Percentiles rank a stretch among this genome's conserved stretches.
These are phyloP conservation scores for Ctenopoma kingsleyae DNA, from an alignment of 2,797 vertebrate genomes.

Conservation along the genomic window DNA sequence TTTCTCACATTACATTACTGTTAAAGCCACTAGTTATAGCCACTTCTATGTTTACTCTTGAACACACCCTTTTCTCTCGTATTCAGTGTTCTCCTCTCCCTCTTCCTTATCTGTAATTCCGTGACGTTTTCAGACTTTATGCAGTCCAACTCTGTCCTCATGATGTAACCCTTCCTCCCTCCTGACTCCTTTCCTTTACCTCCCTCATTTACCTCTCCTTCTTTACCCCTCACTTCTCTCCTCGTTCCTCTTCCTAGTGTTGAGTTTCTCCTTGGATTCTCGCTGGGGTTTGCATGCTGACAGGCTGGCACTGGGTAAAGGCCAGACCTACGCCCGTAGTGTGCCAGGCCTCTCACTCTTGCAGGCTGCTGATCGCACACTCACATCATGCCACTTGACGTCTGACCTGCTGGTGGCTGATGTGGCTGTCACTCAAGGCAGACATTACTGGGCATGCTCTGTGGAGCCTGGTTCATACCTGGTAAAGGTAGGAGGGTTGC, in stretches of 20 bases:
- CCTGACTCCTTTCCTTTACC: slow-evolving; percentile 22
- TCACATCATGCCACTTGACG: slow-evolving; percentile 94
- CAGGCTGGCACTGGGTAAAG: slow-evolving; percentile 93
- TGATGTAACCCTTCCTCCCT: slow-evolving; percentile 37
- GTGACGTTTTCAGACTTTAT: slow-evolving; percentile 22
- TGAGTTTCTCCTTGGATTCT: slow-evolving; percentile 95
- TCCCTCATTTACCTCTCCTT: slow-evolving; percentile 17
- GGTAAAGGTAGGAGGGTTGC: slow-evolving; percentile 87
- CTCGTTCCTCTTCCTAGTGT: slow-evolving; percentile 80
- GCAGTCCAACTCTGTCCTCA: slow-evolving; percentile 22
- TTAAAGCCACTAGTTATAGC: not conserved
- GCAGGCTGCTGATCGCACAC: slow-evolving; percentile 91
- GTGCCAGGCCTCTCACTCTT: slow-evolving; percentile 94
- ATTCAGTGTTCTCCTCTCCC: slow-evolving; percentile 16
- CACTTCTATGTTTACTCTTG: slow-evolving; percentile 20
- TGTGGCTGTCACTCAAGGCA: slow-evolving; percentile 93
- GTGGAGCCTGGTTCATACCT: slow-evolving; percentile 96
- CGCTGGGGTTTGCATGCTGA: slow-evolving; percentile 94
- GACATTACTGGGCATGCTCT: slow-evolving; percentile 97
- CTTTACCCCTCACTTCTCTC: not conserved
- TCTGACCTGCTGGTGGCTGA: slow-evolving; percentile 95
- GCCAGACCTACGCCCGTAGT: slow-evolving; percentile 94
- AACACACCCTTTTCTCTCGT: slow-evolving; percentile 32
- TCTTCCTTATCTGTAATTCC: slow-evolving; percentile 14
- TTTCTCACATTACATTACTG: not conserved